phyloP scores from a whole-genome alignment of 2,888 invertebrate species.

The Lathronympha strigana region DNA sequence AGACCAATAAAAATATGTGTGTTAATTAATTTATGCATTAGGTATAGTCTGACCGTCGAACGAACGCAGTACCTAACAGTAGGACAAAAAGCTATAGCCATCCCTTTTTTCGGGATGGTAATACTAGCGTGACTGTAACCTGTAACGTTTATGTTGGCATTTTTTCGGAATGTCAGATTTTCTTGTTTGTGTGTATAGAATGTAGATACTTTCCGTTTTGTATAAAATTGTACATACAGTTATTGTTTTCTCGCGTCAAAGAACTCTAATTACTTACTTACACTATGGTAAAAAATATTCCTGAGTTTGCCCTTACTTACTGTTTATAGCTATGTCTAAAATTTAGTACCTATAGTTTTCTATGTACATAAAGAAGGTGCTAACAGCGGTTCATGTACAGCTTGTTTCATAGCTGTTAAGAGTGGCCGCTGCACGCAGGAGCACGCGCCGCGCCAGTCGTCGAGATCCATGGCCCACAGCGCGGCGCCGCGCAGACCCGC shows the following conservation, averaged over 20 bases:
- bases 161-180: too few species aligned
- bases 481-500: slow-evolving; percentile 88
- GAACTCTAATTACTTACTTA: slow-evolving; percentile 4
- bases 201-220: too few species aligned
- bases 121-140: too few species aligned
- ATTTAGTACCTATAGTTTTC: background rate
- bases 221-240: background rate
- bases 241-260: slow-evolving; percentile 38
- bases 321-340: background rate
- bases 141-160: too few species aligned
- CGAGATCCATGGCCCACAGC: slow-evolving; percentile 91
- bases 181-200: too few species aligned
- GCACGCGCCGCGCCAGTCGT: slow-evolving; percentile 89
- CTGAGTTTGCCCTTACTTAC: background rate
- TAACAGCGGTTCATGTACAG: slow-evolving; percentile 64
- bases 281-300: slow-evolving; percentile 13
- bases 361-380: slow-evolving; percentile 57
- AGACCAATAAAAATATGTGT: too few species aligned
- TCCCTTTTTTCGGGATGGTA: too few species aligned
- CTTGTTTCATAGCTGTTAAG: slow-evolving; percentile 84
- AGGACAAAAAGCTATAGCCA: too few species aligned
- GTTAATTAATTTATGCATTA: too few species aligned
- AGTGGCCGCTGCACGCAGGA: slow-evolving; percentile 88
- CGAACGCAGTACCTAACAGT: too few species aligned
- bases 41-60: too few species aligned